Base-by-base conservation (phyloP, 37 sponge, comb jelly and placozoan genomes). In the Halichondria panicea region DNA sequence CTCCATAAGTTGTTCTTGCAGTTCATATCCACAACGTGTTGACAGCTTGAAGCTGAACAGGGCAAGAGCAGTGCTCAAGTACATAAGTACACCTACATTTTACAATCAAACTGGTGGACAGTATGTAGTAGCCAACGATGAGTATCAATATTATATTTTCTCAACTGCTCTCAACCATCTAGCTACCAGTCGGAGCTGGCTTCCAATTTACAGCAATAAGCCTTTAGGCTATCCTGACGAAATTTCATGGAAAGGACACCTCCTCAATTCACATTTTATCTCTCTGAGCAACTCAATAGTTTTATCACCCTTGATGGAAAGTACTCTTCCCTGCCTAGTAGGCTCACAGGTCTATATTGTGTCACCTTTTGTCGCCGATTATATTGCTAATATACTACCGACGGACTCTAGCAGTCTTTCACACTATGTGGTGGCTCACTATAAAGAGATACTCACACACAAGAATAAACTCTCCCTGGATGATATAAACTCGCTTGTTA, bases 331-430 rank as follows among this genome's bases (percentile, higher is more conserved):
- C 45, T n/a, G 43, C 25, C 33, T 70, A 28, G 40, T 70, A 37
- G 86, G 86, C 24, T 85, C 86, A 53, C 79, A 85, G 60, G 53
- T 63, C 58, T 66, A 45, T 36, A 41, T 85, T 30, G 50, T 45
- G 3, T 25, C 44, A 11, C 7, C 30, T 8, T 18, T n/a, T n/a
- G n/a, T n/a, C n/a, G n/a, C n/a, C n/a, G n/a, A n/a, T n/a, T n/a
- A n/a, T n/a, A n/a, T n/a, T 19, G 28, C 27, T 9, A 66, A 24
- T 35, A 2, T 43, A 4, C 2, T 33, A 15, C 57, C 40, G n/a
- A 52, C 19, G 5, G 39, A 2, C 40, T 54, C 43, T 15, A 24
- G 15, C 15, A 48, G 52, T n/a, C 15, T 48, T 48, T 48, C 13
- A 18, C 11, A 34, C 33, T 38, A 37, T 25, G 66, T 80, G n/a